phyloP scores from a whole-genome alignment of 2,888 invertebrate genomes.

The Chrysotoxum bicinctum region DNA sequence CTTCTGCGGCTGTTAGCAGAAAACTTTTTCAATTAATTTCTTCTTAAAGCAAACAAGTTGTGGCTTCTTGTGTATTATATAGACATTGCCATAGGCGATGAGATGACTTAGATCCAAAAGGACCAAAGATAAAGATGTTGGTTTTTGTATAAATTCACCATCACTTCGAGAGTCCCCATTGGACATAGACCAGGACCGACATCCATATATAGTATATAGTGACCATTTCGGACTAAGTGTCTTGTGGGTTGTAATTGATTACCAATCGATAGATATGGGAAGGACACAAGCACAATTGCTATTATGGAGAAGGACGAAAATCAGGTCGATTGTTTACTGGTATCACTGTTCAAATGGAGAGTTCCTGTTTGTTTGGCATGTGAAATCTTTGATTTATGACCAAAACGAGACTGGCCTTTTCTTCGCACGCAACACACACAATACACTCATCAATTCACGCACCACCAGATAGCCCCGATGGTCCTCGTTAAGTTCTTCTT shows the following conservation, averaged over 20 bases:
- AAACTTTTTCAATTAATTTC: slow-evolving; percentile 72
- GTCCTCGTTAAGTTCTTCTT: not conserved
- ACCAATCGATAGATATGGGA: slow-evolving; percentile 59
- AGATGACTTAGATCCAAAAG: slow-evolving; percentile 7
- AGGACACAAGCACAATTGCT: slow-evolving; percentile 14
- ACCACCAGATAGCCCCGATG: slow-evolving; percentile 14
- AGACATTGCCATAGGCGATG: not conserved
- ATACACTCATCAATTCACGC: slow-evolving; percentile 52
- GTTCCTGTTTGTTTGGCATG: slow-evolving; percentile 55
- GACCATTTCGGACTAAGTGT: slow-evolving; percentile 38
- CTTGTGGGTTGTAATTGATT: slow-evolving; percentile 63
- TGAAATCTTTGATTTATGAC: slow-evolving; percentile 67
- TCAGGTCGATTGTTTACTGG: slow-evolving; percentile 56
- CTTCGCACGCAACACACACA: slow-evolving; percentile 57
- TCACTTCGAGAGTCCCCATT: not conserved
- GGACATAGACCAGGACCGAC: not conserved
- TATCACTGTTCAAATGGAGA: slow-evolving; percentile 55
- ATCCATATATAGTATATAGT: not conserved
- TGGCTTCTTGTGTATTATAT: slow-evolving; percentile 23
- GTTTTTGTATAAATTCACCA: not conserved
- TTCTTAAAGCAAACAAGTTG: slow-evolving; percentile 63
- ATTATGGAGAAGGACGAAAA: slow-evolving; percentile 18
- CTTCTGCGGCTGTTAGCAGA: slow-evolving; percentile 53
- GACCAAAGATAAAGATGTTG: slow-evolving; percentile 55
- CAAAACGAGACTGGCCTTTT: slow-evolving; percentile 49